Conservation (phyloP, 2,797 vertebrate genomes). For the Crocodylus rhombifer region DNA sequence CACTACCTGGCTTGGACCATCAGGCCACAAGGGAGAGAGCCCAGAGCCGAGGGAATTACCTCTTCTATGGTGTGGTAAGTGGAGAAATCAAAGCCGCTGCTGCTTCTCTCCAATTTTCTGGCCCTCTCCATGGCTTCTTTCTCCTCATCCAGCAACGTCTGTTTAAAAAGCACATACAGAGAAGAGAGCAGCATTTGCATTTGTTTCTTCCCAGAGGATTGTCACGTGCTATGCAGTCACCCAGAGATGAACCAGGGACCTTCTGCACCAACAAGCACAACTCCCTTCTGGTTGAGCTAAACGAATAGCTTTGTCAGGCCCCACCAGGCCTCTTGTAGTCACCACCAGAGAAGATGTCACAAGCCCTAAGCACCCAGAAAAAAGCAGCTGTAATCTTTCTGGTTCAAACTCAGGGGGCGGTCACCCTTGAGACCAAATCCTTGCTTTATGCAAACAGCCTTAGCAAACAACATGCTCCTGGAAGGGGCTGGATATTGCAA, state of each 20-base stretch:
- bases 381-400: not conserved
- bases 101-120: constrained; percentile 65
- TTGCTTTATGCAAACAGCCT: not conserved
- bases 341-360: not conserved
- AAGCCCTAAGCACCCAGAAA: not conserved
- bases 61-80: constrained; percentile 82
- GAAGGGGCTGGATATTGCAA: not conserved
- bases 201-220: not conserved
- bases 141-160: constrained; percentile 80
- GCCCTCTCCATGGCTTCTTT: constrained; percentile 67
- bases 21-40: accelerated
- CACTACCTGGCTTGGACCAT: accelerated
- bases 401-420: not conserved
- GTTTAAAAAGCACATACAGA: not conserved
- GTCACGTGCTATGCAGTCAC: not conserved
- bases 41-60: constrained; percentile 52
- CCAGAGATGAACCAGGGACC: too few relatives aligned
- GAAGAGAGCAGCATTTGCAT: not conserved
- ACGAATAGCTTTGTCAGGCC: too few relatives aligned
- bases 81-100: constrained; percentile 72
- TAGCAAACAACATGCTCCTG: not conserved
- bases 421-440: not conserved
- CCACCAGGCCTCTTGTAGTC: not conserved
- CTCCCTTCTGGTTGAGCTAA: not conserved
- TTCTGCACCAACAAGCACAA: too few relatives aligned